Evolutionary conservation across 2,113 vertebrate species (phyloP).

Genomic region (Todiramphus chloris): DNA sequence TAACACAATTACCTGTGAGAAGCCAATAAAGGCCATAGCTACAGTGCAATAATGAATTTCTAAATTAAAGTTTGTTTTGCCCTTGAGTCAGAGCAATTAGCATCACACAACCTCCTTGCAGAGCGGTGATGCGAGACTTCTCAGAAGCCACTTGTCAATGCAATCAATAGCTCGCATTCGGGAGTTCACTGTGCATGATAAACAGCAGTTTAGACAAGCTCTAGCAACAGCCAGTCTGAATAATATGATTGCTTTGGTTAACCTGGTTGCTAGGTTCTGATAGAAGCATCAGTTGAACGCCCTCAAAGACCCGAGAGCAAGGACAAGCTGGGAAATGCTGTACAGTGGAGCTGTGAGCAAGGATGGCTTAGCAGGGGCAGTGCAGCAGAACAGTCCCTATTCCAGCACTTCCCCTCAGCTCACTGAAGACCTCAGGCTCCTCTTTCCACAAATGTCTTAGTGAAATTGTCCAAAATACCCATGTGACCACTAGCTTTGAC

Average conservation of each 20-base stretch:
- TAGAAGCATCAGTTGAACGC: background rate
- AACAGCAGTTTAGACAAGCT: background rate
- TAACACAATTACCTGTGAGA: background rate
- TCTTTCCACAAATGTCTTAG: background rate
- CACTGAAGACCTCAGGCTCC: background rate
- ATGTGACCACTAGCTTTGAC: background rate
- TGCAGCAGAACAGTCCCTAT: background rate
- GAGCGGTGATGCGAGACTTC: background rate
- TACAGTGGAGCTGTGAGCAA: background rate
- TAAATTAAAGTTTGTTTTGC: conserved; percentile 29
- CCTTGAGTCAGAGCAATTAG: conserved; percentile 39
- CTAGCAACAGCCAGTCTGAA: background rate
- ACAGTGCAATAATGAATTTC: background rate
- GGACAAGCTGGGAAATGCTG: background rate
- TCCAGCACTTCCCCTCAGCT: background rate
- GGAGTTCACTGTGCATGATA: background rate
- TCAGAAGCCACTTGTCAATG: background rate
- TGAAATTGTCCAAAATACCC: background rate
- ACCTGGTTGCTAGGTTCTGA: background rate
- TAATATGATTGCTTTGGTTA: background rate
- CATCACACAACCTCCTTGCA: background rate
- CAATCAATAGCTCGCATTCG: background rate
- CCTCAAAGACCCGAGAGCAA: background rate
- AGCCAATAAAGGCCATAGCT: background rate
- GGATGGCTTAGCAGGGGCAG: background rate